Conservation (phyloP, 2,113 vertebrate genomes). For the Hylia prasina region DNA sequence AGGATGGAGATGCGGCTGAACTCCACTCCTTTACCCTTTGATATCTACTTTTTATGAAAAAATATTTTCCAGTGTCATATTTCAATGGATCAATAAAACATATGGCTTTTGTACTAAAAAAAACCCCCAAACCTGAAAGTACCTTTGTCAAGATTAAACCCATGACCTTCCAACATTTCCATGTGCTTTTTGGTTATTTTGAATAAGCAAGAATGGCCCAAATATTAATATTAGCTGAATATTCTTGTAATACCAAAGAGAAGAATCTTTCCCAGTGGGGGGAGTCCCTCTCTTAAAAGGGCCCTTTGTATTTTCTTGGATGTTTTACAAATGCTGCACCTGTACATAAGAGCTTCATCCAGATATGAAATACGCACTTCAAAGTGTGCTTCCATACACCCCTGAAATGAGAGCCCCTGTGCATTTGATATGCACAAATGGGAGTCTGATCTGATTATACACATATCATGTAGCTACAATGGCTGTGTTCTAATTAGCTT, state of each 20-base stretch:
- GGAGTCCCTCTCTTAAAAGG: neutral
- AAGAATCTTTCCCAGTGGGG: neutral
- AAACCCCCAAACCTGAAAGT: neutral
- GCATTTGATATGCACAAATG: neutral
- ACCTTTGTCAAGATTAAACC: neutral
- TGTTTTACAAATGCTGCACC: neutral
- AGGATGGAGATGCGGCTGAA: neutral
- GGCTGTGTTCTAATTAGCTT: neutral
- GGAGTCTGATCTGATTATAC: neutral
- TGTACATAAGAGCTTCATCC: neutral
- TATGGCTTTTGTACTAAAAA: neutral
- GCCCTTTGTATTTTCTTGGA: neutral
- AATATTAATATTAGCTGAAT: neutral
- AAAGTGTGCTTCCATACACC: neutral
- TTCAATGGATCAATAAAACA: neutral
- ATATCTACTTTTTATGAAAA: neutral
- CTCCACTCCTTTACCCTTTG: neutral
- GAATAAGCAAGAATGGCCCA: neutral
- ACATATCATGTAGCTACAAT: neutral
- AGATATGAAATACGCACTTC: neutral
- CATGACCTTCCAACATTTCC: neutral
- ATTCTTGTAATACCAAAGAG: neutral
- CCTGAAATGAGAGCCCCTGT: neutral
- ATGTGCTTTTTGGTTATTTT: neutral
- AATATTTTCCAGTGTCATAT: neutral